Evolutionary conservation across 2,113 vertebrate species (phyloP).

Genomic region (Pelodiscus sinensis): DNA sequence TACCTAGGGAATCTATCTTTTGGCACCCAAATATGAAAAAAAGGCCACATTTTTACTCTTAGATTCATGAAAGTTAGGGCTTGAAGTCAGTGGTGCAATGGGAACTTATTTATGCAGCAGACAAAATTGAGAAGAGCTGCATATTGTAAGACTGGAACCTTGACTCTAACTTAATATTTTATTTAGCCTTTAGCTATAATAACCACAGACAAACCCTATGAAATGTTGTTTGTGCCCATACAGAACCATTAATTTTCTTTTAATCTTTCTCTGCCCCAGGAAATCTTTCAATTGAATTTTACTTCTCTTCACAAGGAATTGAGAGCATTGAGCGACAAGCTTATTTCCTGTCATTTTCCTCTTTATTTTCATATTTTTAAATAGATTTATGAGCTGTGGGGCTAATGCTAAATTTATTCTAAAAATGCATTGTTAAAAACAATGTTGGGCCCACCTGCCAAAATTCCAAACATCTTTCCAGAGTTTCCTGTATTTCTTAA

Average conservation of each 20-base stretch:
- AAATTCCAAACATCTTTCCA: background rate
- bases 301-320: conserved; percentile 57
- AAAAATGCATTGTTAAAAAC: conserved; percentile 14
- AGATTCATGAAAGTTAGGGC: background rate
- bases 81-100: background rate
- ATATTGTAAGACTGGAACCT: background rate
- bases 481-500: background rate
- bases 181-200: conserved; percentile 55
- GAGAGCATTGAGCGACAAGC: conserved; percentile 2
- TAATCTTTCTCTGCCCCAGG: conserved; percentile 73
- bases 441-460: background rate
- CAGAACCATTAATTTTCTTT: conserved; percentile 77
- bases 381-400: conserved; percentile 36
- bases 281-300: conserved; percentile 73
- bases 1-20: background rate
- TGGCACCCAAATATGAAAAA: background rate
- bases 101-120: conserved; percentile 19
- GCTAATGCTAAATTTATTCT: conserved; percentile 31
- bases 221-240: conserved; percentile 56
- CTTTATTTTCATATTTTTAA: conserved; percentile 56
- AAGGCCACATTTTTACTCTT: background rate
- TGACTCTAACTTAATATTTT: conserved; percentile 52
- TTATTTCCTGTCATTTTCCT: conserved; percentile 55
- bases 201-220: conserved; percentile 46
- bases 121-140: background rate